Evolutionary conservation across 2,797 vertebrate genomes (phyloP).

Genomic region (Sphenodon punctatus): DNA sequence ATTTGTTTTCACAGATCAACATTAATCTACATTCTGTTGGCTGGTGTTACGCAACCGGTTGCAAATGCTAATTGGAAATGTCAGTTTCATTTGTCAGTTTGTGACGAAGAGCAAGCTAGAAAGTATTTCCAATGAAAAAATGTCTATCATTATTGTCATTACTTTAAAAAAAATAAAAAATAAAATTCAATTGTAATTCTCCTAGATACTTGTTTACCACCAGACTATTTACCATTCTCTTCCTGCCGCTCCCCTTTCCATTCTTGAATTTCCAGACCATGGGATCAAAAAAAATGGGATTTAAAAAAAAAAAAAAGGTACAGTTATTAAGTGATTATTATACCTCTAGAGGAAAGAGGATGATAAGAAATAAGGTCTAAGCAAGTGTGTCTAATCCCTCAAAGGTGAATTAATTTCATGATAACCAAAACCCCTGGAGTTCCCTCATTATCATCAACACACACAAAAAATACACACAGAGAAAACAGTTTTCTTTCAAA

Average conservation of each 20-base stretch:
- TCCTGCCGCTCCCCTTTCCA: neutral
- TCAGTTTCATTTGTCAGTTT: neutral
- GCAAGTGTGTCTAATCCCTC: neutral
- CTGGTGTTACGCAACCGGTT: neutral
- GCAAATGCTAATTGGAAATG: slow-evolving; percentile 38
- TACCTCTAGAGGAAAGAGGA: neutral
- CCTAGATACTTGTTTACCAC: neutral
- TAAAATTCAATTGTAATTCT: neutral
- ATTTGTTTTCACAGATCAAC: slow-evolving; percentile 38
- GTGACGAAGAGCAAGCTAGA: neutral
- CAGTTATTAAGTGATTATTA: neutral
- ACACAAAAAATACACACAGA: neutral
- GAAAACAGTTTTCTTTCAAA: neutral
- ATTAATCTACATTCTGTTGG: slow-evolving; percentile 18
- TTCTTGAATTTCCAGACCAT: neutral
- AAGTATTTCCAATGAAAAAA: neutral
- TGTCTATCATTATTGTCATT: neutral
- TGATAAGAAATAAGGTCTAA: neutral
- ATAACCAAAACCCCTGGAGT: neutral
- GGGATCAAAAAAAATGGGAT: neutral
- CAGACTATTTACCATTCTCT: neutral
- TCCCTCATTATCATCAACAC: neutral
- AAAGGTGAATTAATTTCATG: neutral
- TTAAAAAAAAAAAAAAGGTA: neutral
- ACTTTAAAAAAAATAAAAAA: too few relatives aligned